These are phyloP conservation scores for Neotragus moschatus DNA, from an alignment of 2,113 vertebrate species.

Conservation along the genomic window DNA sequence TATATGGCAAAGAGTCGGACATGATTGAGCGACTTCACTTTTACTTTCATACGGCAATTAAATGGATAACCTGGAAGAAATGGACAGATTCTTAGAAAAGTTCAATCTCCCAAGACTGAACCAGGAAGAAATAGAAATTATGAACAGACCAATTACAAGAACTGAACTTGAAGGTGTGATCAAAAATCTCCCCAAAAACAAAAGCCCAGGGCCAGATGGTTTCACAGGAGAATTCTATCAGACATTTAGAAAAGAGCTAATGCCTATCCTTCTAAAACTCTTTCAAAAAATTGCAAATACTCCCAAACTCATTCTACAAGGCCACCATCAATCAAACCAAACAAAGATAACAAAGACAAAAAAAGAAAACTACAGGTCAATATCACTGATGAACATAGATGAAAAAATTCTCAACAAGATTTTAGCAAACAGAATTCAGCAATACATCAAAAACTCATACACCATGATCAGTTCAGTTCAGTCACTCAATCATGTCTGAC, in stretches of 20 bases:
- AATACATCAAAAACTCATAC: not conserved
- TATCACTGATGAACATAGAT: not conserved
- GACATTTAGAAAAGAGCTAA: not conserved
- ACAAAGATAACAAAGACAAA: not conserved
- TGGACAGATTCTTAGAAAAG: not conserved
- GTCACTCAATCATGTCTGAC: accelerated
- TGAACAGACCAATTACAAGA: not conserved
- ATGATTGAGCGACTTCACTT: no score
- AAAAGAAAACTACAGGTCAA: not conserved
- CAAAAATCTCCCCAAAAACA: not conserved
- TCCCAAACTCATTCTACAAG: not conserved
- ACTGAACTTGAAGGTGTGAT: not conserved
- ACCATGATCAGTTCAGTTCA: not conserved
- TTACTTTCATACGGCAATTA: not conserved
- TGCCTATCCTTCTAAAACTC: not conserved
- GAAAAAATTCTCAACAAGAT: not conserved
- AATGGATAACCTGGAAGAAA: not conserved
- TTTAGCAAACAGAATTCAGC: not conserved
- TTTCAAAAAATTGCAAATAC: not conserved
- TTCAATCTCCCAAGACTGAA: not conserved
- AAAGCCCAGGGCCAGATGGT: not conserved
- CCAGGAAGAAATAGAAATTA: not conserved
- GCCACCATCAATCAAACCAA: not conserved
- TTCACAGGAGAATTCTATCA: not conserved
- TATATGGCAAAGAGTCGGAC: no score